A percentile compares a stretch with the other conserved stretches of the same genome.
phyloP scores from a whole-genome alignment of 2,888 invertebrate species.

The Coenonympha arcania region DNA sequence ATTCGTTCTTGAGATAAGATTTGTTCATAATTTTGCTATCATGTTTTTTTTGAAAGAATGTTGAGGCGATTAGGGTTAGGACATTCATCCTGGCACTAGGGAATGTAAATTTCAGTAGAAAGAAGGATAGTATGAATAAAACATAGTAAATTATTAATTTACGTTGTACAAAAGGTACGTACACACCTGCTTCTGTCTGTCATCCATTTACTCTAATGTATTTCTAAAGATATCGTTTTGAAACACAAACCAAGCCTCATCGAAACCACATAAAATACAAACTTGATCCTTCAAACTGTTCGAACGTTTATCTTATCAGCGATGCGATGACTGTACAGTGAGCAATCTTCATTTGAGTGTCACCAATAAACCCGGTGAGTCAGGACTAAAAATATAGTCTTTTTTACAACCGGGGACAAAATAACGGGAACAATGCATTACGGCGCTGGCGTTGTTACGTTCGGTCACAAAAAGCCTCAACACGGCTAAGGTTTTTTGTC shows the following conservation, averaged over 20 bases:
- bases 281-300: background rate
- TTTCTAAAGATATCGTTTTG: no score
- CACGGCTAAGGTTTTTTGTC: conserved; percentile 63
- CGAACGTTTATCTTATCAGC: conserved; percentile 24
- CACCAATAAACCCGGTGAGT: conserved; percentile 49
- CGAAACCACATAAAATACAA: background rate
- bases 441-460: conserved; percentile 58
- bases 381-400: conserved; percentile 46
- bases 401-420: conserved; percentile 51
- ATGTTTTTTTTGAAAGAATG: no score
- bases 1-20: background rate
- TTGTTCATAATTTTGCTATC: background rate
- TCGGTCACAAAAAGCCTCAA: conserved; percentile 62
- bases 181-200: no score
- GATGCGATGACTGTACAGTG: conserved; percentile 42
- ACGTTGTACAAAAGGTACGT: no score
- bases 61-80: no score
- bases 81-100: no score
- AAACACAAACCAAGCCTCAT: no score
- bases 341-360: conserved; percentile 39
- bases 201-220: no score
- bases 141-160: no score
- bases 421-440: conserved; percentile 69
- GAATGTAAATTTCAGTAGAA: no score
- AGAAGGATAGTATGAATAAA: no score